Evolutionary conservation across 2,797 vertebrate species (phyloP), one percentile per base, ranked within the genome.

Genomic region (Poeciliopsis gracilis): DNA sequence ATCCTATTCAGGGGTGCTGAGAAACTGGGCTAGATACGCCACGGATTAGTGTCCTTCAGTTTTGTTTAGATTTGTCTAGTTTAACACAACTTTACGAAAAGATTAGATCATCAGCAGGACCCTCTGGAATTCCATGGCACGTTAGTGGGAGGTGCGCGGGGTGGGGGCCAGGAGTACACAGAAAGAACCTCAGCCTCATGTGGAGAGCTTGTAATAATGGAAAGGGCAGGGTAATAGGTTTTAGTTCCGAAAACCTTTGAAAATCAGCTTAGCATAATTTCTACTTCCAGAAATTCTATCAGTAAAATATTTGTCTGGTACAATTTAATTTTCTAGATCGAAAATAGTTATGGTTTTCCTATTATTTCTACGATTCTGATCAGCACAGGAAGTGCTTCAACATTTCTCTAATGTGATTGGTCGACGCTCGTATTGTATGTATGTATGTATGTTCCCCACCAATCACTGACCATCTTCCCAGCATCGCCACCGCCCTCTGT

Each of bases 351-450:
- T 63, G 15, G 6, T 63, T 63, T 59, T 63, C 30, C 6, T 7
- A 16, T 16, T 61, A 61, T 33, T 67, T 36, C 10, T 66, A 25
- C 12, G 20, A 41, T 12, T 36, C 12, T 70, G 16, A 51, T 43
- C 46, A 28, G 16, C 8, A 89, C 87, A 13, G 91, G 89, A 93
- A 92, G 70, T 78, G 51, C 8, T 5, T 1, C 18, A 0, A 18
- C 5, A 11, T 30, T 70, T 51, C 77, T 72, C 0, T 33, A 0
- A 72, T 55, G 1, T 77, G 78, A 93, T 91, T 94, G 82, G 91
- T 2, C 41, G 3, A 6, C 0, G 10, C 5, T 0, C 46, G 46
- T 8, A 87, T 30, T 86, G 1, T 1, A 38, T 38, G 36, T 38
- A 38, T 5, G 36, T 38, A 78, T 33, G 0, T 13, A 4, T 5